Base-by-base conservation (phyloP, 2,797 vertebrate species). In the Zonotrichia albicollis region DNA sequence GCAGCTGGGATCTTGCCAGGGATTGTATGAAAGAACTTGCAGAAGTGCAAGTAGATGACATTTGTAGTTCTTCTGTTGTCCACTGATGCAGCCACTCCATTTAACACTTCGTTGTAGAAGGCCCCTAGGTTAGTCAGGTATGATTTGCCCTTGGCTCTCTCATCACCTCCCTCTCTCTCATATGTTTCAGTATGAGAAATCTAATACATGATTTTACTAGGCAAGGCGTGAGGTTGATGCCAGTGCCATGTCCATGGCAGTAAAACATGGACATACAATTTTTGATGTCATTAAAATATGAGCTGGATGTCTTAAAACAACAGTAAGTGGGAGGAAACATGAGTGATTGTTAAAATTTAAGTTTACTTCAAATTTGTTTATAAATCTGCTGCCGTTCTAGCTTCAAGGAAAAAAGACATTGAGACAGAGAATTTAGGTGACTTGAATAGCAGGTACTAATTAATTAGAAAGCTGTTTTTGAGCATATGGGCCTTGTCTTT, bases 21-120 rank as follows among this genome's bases (percentile, higher is more conserved):
- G 15, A 45, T 40, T 0, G 0, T 42, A 46, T 10, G 23, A 67
- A 64, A 67, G 6, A 50, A 25, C 10, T 76, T 38, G n/a, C 16
- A 76, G 54, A 72, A 54, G 72, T 42, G 9, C 9, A 50, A 19
- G 19, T 53, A 48, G 14, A 27, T 36, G n/a, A 43, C 6, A 55
- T n/a, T 26, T 53, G 12, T 34, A 61, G 14, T 23, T 77, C 16
- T 65, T 91, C 34, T 23, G 10, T 91, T 85, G 51, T 32, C 30
- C 53, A 26, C 27, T 34, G 57, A 51, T 55, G 26, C 13, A 74
- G 29, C 10, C 29, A 38, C 46, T 26, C 46, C 46, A 48, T 48
- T 26, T 26, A 15, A 26, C 8, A 15, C 36, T 57, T n/a, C 0
- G 0, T 34, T 0, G 0, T 50, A 51, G 55, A 84, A 60, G 22